Percentiles rank a stretch among this genome's conserved stretches.
Conservation (phyloP, 2,797 vertebrate genomes). For the Labeo calbasu region DNA sequence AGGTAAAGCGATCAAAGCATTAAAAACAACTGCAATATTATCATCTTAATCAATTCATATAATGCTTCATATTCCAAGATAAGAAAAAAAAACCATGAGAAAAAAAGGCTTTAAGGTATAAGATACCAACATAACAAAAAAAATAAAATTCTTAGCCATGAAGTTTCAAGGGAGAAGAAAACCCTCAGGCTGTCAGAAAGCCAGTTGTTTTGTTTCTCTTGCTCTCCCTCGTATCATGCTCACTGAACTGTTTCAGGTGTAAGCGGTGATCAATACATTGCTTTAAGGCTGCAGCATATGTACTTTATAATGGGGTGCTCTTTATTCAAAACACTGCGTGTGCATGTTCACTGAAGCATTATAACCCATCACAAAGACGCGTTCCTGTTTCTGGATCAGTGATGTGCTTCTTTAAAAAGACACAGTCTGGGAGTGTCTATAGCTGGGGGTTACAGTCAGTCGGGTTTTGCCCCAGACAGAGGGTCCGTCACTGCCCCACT, state of each 20-base stretch:
- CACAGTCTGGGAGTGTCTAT: constrained; percentile 38
- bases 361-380: constrained; percentile 2
- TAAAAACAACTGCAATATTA: neutral
- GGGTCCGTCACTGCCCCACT: constrained; percentile 59
- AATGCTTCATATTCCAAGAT: neutral
- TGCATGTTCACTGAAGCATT: constrained; percentile 24
- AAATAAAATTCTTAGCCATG: neutral
- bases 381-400: neutral
- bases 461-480: constrained; percentile 55
- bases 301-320: constrained; percentile 23
- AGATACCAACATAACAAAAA: neutral
- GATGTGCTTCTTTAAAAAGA: constrained; percentile 10
- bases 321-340: neutral
- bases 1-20: neutral
- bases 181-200: constrained; percentile 9
- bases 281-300: constrained; percentile 63
- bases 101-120: neutral
- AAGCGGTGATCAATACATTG: constrained; percentile 69
- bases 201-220: neutral
- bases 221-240: neutral
- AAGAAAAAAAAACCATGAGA: neutral
- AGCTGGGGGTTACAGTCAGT: constrained; percentile 44
- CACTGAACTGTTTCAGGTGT: constrained; percentile 66
- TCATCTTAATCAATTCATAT: neutral
- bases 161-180: constrained; percentile 1